Evolutionary conservation across 2,888 invertebrate genomes (phyloP), one percentile per base, ranked within the genome.

Genomic region (Watsonalla binaria): DNA sequence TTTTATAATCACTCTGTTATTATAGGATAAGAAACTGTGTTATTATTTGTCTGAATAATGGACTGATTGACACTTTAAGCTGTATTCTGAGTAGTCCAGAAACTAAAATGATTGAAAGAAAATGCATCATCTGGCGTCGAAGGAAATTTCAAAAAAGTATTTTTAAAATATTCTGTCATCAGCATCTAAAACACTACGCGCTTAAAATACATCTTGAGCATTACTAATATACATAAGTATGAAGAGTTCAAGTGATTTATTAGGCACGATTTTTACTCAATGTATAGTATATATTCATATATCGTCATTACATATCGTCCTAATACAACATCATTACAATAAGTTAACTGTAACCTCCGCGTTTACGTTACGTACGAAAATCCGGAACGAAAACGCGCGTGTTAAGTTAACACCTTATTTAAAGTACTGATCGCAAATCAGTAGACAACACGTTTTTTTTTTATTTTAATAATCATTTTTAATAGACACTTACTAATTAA

Each of bases 401-500:
- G 49, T 37, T 37, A 49, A 15, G 6, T 11, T 8, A 37, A 13
- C 35, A 37, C 13, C 11, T 14, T 48, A 42, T 42, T 42, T 11
- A 39, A n/a, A 35, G 46, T 48, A 51, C 45, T 15, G 49, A 49
- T 49, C 9, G 49, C 48, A 49, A 49, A 35, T 35, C 11, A 39
- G 7, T 39, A 83, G 75, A 80, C 80, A 83, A 81, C 76, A 79
- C 75, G 76, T 82, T 78, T 74, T 80, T 70, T 74, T 78, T 65
- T 62, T 59, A 58, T 65, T 66, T 80, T 75, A 76, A 78, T 78
- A 78, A 78, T 80, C 82, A 76, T 76, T 76, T 87, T 86, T 80
- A 83, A 75, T 90, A 90, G 89, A 90, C 89, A 90, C 87, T 84
- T 80, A 87, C 81, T 88, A 86, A 84, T 73, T 82, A 78, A 78